Conservation (phyloP, 1,140 invertebrate species). For the Apis mellifera region Amel_HAv3.1 CM009940.2:3019501-3020000, state of each 20-base stretch:
- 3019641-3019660: not conserved
- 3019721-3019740: slow-evolving; percentile 32
- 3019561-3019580: slow-evolving; percentile 9
- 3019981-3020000: slow-evolving; percentile 48
- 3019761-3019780: slow-evolving; percentile 37
- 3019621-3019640: not conserved
- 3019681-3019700: not conserved
- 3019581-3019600: not conserved
- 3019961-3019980: slow-evolving; percentile 53
- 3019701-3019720: slow-evolving; percentile 41
- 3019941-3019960: slow-evolving; percentile 55
- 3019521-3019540: too few species aligned
- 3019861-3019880: slow-evolving; percentile 43
- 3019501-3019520: too few species aligned
- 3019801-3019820: slow-evolving; percentile 33
- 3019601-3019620: not conserved
- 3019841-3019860: slow-evolving; percentile 38
- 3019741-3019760: not conserved
- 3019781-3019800: slow-evolving; percentile 41
- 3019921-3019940: slow-evolving; percentile 38
- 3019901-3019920: not conserved
- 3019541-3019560: not conserved
- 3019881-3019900: slow-evolving; percentile 22
- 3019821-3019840: not conserved
- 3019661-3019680: not conserved